Evolutionary conservation across 2,797 vertebrate genomes (phyloP).

Genomic region (Aselliscus stoliczkanus): DNA sequence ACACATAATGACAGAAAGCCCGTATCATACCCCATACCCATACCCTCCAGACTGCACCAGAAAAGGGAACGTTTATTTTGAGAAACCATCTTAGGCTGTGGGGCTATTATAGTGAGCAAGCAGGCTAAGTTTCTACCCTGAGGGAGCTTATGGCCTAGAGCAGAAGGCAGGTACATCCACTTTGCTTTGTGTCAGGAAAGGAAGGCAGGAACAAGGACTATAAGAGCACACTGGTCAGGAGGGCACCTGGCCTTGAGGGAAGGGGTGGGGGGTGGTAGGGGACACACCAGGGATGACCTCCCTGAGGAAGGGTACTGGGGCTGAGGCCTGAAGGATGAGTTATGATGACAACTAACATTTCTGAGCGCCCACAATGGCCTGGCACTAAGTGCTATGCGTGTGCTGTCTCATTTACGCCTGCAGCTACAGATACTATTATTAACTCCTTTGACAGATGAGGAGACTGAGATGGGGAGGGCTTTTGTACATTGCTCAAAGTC

Average conservation of each 20-base stretch:
- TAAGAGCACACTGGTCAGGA: accelerated
- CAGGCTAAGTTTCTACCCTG: background rate
- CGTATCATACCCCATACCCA: background rate
- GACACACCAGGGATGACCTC: background rate
- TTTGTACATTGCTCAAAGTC: background rate
- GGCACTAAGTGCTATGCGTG: accelerated
- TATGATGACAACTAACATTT: background rate
- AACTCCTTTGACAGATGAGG: background rate
- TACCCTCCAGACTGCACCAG: background rate
- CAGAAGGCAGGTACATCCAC: background rate
- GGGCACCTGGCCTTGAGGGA: background rate
- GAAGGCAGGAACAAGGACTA: background rate
- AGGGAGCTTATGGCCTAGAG: background rate
- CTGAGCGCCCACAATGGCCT: accelerated
- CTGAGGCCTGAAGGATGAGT: background rate
- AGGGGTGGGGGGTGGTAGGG: background rate
- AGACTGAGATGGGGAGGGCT: background rate
- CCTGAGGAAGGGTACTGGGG: background rate
- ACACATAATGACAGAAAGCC: background rate
- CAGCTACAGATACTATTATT: accelerated
- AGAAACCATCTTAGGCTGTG: background rate
- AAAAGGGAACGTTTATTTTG: background rate
- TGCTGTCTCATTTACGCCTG: background rate
- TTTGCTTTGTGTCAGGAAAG: background rate
- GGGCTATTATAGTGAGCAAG: background rate